A percentile compares a stretch with the other conserved stretches of the same genome.
Conservation (phyloP, 2,113 vertebrate genomes). For the Pteronura brasiliensis region DNA sequence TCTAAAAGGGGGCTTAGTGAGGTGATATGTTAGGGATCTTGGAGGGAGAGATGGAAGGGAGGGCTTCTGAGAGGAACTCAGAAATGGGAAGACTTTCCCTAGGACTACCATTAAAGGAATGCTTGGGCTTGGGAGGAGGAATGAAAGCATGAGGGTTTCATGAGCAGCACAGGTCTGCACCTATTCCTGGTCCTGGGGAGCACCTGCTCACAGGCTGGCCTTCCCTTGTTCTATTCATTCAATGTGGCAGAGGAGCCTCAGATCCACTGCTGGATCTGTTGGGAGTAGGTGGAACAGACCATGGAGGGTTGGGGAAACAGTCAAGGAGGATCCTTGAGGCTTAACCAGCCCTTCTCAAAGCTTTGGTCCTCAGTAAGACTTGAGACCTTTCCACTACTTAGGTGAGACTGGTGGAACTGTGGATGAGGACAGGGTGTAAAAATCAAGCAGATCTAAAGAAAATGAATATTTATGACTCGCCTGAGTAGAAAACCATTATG, state of each 20-base stretch:
- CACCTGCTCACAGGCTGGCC: not conserved
- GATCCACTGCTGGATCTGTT: not conserved
- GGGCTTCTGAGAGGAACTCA: not conserved
- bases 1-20: not conserved
- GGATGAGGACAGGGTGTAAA: not conserved
- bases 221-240: not conserved
- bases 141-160: no score
- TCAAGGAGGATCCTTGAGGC: not conserved
- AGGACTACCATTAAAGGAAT: not conserved
- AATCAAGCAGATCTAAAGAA: not conserved
- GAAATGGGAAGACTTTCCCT: not conserved
- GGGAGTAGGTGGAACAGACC: no score
- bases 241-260: no score
- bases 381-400: not conserved
- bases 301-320: not conserved
- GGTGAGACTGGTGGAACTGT: rapidly evolving
- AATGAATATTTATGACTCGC: not conserved
- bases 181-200: not conserved
- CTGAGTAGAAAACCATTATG: not conserved
- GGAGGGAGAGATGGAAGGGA: not conserved
- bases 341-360: not conserved
- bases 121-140: not conserved
- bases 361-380: not conserved
- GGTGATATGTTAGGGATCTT: not conserved
- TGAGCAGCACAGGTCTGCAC: not conserved